Evolutionary conservation across 2,113 vertebrate species (phyloP).

Genomic region (Orthonyx spaldingii): DNA sequence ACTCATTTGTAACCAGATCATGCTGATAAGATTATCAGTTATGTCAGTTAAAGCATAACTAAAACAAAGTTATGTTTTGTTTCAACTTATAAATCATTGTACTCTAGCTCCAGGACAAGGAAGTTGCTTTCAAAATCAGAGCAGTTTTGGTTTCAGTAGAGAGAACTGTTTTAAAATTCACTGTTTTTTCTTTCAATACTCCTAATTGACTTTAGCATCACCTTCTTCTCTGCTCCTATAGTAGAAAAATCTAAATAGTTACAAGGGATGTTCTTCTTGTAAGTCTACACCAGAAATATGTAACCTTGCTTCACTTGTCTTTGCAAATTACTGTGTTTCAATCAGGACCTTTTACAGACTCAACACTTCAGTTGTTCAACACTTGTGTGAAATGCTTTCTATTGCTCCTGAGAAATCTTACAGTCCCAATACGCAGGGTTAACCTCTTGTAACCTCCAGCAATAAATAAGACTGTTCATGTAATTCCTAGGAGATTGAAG

Average conservation of each 20-base stretch:
- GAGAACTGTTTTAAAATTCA: not conserved
- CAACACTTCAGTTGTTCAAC: not conserved
- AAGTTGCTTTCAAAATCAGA: not conserved
- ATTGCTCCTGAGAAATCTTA: not conserved
- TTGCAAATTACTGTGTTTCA: not conserved
- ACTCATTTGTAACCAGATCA: not conserved
- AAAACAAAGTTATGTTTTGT: not conserved
- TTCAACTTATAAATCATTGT: not conserved
- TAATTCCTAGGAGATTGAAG: not conserved
- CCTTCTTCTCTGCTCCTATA: not conserved
- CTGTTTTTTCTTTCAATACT: not conserved
- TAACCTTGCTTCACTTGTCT: not conserved
- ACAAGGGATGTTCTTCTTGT: not conserved
- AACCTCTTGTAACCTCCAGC: not conserved
- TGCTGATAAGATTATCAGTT: not conserved
- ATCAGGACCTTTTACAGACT: not conserved
- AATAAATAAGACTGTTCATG: not conserved
- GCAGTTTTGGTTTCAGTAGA: not conserved
- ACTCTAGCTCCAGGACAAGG: not conserved
- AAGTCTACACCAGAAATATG: not conserved
- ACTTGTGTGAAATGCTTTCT: not conserved
- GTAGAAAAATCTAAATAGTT: not conserved
- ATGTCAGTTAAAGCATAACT: not conserved
- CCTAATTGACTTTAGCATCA: not conserved
- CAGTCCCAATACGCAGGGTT: accelerated